Conservation (phyloP, 2,888 invertebrate species). For the Rhamnusium bicolor region DNA sequence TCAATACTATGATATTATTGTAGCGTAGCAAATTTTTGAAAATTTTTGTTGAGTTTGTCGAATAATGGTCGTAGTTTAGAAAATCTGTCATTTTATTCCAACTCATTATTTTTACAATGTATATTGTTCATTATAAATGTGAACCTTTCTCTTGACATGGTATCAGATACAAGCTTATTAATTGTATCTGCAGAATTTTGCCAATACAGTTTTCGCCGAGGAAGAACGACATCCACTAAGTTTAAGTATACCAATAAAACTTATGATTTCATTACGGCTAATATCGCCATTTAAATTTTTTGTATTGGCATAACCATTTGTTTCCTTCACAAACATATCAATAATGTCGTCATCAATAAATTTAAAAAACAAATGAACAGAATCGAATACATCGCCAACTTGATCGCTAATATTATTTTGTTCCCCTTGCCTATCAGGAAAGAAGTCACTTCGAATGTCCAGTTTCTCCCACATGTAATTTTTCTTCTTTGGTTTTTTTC, state of each 20-base stretch:
- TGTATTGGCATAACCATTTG: background rate
- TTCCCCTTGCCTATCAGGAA: too few species aligned
- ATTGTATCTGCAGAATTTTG: background rate
- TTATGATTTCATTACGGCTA: background rate
- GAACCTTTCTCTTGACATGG: background rate
- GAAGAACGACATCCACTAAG: background rate
- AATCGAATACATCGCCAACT: too few species aligned
- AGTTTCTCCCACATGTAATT: background rate
- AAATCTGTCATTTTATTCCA: background rate
- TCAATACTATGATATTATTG: background rate
- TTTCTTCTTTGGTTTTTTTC: background rate
- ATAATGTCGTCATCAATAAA: background rate
- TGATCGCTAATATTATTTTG: background rate
- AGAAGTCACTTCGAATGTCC: background rate
- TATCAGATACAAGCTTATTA: background rate
- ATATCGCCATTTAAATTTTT: background rate
- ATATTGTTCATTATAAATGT: background rate
- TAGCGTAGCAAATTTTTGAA: background rate
- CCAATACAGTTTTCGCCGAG: background rate
- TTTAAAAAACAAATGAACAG: background rate
- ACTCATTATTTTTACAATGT: background rate
- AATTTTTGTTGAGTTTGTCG: background rate
- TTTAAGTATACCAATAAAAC: background rate
- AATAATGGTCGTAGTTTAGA: background rate
- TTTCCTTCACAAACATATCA: background rate